phyloP scores from a whole-genome alignment of 1,140 invertebrate species.

The Sweltsa coloradensis region DNA sequence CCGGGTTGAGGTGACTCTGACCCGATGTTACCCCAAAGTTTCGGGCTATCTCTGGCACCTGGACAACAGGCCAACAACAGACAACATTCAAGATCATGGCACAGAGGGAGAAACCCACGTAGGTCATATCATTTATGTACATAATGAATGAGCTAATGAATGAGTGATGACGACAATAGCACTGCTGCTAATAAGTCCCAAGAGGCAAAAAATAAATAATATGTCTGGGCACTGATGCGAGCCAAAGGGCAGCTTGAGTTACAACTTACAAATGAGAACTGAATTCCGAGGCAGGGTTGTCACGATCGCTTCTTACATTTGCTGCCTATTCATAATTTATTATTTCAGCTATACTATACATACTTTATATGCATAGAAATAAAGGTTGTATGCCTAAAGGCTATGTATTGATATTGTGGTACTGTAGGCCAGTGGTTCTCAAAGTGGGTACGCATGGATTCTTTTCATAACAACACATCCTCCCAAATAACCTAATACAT shows the following conservation, averaged over 20 bases:
- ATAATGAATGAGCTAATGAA: not conserved
- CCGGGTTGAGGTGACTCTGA: conserved; percentile 33
- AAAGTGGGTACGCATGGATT: not conserved
- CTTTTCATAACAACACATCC: not conserved
- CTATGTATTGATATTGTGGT: too few species aligned
- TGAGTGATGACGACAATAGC: not conserved
- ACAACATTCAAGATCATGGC: conserved; percentile 5
- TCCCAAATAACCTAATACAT: not conserved
- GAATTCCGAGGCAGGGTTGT: not conserved
- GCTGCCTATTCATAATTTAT: not conserved
- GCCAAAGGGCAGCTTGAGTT: not conserved
- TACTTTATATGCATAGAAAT: not conserved
- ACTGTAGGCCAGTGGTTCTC: too few species aligned
- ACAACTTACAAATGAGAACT: not conserved
- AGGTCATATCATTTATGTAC: not conserved
- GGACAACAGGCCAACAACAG: conserved; percentile 21
- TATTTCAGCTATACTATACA: not conserved
- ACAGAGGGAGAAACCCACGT: not conserved
- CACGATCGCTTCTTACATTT: not conserved
- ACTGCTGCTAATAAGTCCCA: not conserved
- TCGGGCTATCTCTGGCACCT: conserved; percentile 36
- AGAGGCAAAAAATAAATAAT: not conserved
- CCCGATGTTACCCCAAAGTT: conserved; percentile 34
- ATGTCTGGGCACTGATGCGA: not conserved
- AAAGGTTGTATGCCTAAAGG: too few species aligned